Evolutionary conservation across 2,113 vertebrate genomes (phyloP).

Genomic region (Rhinolophus sinicus): DNA sequence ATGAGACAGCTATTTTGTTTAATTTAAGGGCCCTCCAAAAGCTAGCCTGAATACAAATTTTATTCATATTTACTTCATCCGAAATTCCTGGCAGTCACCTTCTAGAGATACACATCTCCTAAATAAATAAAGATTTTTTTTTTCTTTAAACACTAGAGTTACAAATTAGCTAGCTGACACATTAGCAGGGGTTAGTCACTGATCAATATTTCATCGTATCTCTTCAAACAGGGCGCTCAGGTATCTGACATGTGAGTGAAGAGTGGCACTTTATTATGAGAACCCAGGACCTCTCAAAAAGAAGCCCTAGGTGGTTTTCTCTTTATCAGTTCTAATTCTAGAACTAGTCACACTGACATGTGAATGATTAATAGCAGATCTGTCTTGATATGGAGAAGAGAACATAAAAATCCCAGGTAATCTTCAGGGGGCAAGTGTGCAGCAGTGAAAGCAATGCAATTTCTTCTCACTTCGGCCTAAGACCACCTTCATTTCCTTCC

Average conservation of each 20-base stretch:
- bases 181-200: conserved; percentile 26
- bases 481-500: not conserved
- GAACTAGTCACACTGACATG: not conserved
- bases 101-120: not conserved
- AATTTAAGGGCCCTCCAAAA: not conserved
- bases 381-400: not conserved
- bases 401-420: not conserved
- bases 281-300: not conserved
- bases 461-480: not conserved
- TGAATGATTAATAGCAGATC: not conserved
- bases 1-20: not conserved
- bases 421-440: not conserved
- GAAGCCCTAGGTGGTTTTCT: not conserved
- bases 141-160: not conserved
- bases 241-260: conserved; percentile 33
- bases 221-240: not conserved
- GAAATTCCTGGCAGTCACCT: conserved; percentile 32
- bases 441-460: not conserved
- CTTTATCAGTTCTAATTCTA: not conserved
- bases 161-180: conserved; percentile 53
- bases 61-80: conserved; percentile 15
- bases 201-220: conserved; percentile 67
- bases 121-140: conserved; percentile 47
- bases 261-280: not conserved
- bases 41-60: not conserved